These are phyloP conservation scores for Polypedilum vanderplanki DNA, from an alignment of 1,140 invertebrate genomes.

Conservation along the genomic window DNA sequence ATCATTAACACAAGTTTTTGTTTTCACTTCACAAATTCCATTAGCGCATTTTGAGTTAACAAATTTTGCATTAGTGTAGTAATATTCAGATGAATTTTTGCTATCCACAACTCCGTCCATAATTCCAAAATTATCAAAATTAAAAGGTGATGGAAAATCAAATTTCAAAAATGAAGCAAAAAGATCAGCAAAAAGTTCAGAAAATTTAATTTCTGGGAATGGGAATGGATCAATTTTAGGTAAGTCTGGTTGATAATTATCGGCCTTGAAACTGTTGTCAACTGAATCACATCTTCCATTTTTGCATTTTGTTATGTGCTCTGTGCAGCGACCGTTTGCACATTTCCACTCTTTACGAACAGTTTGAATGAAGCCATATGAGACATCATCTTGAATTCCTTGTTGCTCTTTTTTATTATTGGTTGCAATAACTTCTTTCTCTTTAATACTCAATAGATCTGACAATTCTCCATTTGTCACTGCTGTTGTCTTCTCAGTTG, in stretches of 20 bases:
- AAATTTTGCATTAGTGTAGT: background rate
- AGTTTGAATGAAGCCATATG: background rate
- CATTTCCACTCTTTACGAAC: background rate
- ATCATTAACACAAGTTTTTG: background rate
- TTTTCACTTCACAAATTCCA: background rate
- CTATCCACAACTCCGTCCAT: background rate
- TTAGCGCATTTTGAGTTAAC: background rate
- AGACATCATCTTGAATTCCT: background rate
- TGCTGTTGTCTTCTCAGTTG: background rate
- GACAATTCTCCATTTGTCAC: background rate
- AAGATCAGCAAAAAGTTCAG: background rate
- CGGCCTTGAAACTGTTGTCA: conserved; percentile 9
- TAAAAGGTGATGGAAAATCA: background rate
- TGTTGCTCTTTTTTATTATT: background rate
- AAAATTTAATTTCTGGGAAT: background rate
- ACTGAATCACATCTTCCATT: background rate
- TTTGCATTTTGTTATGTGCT: background rate
- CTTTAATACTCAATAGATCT: background rate
- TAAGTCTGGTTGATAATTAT: background rate
- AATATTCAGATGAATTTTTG: background rate
- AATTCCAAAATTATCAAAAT: background rate
- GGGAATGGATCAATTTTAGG: background rate
- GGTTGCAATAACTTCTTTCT: background rate
- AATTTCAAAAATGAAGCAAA: background rate
- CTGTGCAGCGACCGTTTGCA: background rate